Evolutionary conservation across 1,140 invertebrate species (phyloP).

Genomic region (Sycophaga agraensis): DNA sequence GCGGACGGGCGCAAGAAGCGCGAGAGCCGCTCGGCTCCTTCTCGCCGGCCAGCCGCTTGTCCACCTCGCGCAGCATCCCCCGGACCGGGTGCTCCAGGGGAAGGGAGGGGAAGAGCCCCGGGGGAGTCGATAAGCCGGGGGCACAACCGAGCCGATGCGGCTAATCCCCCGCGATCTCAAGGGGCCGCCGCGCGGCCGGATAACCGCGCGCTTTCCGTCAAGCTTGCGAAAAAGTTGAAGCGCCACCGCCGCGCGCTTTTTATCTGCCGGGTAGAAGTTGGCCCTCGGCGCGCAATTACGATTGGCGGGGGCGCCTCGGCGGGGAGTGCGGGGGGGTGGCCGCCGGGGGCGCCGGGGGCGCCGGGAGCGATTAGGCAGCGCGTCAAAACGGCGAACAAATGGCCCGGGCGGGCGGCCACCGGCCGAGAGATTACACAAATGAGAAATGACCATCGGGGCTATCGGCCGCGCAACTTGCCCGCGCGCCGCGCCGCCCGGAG

Average conservation of each 20-base stretch:
- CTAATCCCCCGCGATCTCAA: too few relatives aligned
- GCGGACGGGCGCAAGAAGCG: too few relatives aligned
- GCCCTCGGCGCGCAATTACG: constrained; percentile 43
- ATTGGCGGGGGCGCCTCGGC: constrained; percentile 44
- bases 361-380: constrained; percentile 34
- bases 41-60: too few relatives aligned
- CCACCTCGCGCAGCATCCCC: too few relatives aligned
- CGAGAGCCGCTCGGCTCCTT: too few relatives aligned
- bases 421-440: constrained; percentile 54
- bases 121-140: too few relatives aligned
- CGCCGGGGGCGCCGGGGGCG: constrained; percentile 33
- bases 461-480: constrained; percentile 37
- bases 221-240: constrained; percentile 14
- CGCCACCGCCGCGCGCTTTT: constrained; percentile 46
- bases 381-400: constrained; percentile 54
- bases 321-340: constrained; percentile 27
- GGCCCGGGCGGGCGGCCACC: constrained; percentile 19
- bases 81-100: too few relatives aligned
- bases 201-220: too few relatives aligned
- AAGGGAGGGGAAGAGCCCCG: too few relatives aligned
- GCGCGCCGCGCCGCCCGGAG: constrained; percentile 25
- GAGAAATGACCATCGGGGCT: constrained; percentile 55
- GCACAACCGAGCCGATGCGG: too few relatives aligned
- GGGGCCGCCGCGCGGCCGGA: too few relatives aligned
- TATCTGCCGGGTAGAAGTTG: constrained; percentile 35